These are phyloP conservation scores for Serranus cabrilla DNA, from an alignment of 2,797 vertebrate genomes.

Conservation along the genomic window DNA sequence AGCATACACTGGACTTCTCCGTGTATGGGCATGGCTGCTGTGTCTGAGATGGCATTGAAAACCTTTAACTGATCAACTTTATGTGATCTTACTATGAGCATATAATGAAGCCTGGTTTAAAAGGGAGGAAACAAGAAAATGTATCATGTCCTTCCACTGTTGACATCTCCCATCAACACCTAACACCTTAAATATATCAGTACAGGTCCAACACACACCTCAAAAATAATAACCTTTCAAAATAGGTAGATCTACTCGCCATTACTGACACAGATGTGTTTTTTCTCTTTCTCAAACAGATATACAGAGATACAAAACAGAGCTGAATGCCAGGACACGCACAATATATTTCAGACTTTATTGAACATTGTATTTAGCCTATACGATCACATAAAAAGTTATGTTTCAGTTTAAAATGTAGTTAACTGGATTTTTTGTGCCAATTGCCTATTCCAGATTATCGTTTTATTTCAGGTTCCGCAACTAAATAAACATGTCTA, in stretches of 20 bases:
- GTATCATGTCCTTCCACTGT: conserved; percentile 55
- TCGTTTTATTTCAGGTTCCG: background rate
- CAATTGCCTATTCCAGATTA: background rate
- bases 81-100: background rate
- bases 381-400: background rate
- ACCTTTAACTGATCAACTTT: background rate
- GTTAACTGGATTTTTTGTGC: background rate
- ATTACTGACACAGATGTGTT: background rate
- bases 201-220: background rate
- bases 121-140: conserved; percentile 13
- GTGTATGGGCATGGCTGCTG: background rate
- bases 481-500: background rate
- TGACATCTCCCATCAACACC: conserved; percentile 12
- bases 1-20: conserved; percentile 3
- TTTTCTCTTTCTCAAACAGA: no score
- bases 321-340: background rate
- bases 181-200: background rate
- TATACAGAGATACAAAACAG: no score
- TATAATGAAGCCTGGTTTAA: background rate
- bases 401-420: background rate
- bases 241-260: background rate
- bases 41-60: background rate
- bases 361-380: background rate
- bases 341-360: background rate
- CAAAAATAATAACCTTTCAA: background rate